These are phyloP conservation scores for Yponomeuta plumbellus DNA, from an alignment of 2,888 invertebrate species.

Conservation along the genomic window DNA sequence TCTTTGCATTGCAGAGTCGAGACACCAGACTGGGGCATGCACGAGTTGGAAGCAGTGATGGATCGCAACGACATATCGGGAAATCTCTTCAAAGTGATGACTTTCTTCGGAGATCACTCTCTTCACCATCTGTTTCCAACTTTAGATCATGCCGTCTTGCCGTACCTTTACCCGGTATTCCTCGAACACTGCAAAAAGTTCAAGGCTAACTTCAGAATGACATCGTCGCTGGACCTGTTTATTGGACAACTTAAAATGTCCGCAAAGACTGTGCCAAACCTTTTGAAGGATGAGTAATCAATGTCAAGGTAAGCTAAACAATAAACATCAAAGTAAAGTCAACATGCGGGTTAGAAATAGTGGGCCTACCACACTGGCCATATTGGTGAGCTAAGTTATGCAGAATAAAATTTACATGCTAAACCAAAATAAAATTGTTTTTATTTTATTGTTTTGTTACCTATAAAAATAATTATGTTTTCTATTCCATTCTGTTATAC, in stretches of 20 bases:
- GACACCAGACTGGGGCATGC: constrained; percentile 84
- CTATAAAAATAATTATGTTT: no score
- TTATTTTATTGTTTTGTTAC: no score
- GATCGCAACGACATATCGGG: constrained; percentile 82
- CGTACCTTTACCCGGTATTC: constrained; percentile 79
- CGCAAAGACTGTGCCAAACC: constrained; percentile 41
- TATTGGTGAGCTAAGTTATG: no score
- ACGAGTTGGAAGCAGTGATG: constrained; percentile 84
- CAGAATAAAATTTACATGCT: no score
- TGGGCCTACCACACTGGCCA: no score
- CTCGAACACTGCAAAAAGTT: constrained; percentile 79
- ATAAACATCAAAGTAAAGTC: no score
- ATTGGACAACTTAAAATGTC: constrained; percentile 53
- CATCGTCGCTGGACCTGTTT: constrained; percentile 47
- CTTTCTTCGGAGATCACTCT: constrained; percentile 85
- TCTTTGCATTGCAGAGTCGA: constrained; percentile 48
- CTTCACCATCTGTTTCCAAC: constrained; percentile 89
- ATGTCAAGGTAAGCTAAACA: not conserved
- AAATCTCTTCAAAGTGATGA: constrained; percentile 79
- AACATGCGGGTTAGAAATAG: no score
- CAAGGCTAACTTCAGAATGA: constrained; percentile 65
- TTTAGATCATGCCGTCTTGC: constrained; percentile 83
- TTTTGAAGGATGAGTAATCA: constrained; percentile 5
- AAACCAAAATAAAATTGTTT: no score
- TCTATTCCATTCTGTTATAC: no score